Percentiles rank a stretch among this genome's conserved stretches.
phyloP scores from a whole-genome alignment of 2,113 vertebrate species.

The Calyptomena viridis region DNA sequence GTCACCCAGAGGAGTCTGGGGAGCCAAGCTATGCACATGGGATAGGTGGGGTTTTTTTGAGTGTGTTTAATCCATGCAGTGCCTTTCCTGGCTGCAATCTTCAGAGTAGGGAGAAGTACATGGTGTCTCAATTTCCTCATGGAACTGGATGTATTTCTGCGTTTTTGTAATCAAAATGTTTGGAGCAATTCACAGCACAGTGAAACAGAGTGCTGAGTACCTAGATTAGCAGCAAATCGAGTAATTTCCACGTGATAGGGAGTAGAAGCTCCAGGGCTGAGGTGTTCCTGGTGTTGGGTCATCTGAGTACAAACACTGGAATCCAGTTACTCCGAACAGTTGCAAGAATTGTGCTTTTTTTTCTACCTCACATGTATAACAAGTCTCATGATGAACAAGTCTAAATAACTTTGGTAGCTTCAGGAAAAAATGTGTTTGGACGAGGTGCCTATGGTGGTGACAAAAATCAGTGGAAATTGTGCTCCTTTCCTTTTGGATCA shows the following conservation, averaged over 20 bases:
- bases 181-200: neutral
- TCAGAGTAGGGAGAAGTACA: neutral
- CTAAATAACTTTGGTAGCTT: neutral
- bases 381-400: neutral
- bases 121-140: neutral
- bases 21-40: neutral
- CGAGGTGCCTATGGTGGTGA: rapidly evolving
- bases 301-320: neutral
- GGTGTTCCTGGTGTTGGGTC: neutral
- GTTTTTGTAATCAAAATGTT: neutral
- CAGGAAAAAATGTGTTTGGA: neutral
- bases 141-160: neutral
- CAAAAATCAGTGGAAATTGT: neutral
- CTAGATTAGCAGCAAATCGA: neutral
- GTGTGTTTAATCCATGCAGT: neutral
- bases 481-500: neutral
- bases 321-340: neutral
- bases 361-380: neutral
- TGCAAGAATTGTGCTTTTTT: neutral
- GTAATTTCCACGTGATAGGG: neutral
- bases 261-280: neutral
- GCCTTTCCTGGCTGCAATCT: neutral
- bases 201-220: neutral
- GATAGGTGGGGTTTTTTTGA: neutral
- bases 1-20: neutral